Evolutionary conservation across 1,140 invertebrate species (phyloP).

Genomic region (Musca domestica): DNA sequence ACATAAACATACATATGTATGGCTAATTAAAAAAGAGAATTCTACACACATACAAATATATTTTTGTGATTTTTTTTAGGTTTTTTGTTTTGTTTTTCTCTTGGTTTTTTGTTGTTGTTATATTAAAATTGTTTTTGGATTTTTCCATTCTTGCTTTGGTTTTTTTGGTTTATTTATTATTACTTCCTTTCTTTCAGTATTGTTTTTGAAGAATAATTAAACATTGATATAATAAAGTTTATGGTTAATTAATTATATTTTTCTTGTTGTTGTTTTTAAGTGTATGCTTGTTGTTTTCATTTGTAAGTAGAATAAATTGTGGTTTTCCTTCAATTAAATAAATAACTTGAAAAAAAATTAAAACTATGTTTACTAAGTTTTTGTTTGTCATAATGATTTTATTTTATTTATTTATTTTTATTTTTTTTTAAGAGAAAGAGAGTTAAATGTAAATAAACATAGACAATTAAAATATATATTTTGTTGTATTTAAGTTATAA

Average conservation of each 20-base stretch:
- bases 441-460: background rate
- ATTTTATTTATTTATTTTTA: background rate
- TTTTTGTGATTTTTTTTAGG: constrained; percentile 14
- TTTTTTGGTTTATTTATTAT: constrained; percentile 19
- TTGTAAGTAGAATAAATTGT: too few species aligned
- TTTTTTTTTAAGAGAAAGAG: background rate
- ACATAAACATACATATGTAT: constrained; percentile 22
- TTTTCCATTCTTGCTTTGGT: background rate
- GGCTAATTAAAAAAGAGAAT: constrained; percentile 17
- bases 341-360: too few species aligned
- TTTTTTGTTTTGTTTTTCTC: background rate
- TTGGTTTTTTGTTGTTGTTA: constrained; percentile 1
- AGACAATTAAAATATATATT: constrained; percentile 22
- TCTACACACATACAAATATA: constrained; percentile 28
- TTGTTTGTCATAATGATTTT: background rate
- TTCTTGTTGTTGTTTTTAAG: background rate
- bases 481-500: constrained; percentile 11
- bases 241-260: constrained; percentile 27
- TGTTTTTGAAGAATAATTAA: constrained; percentile 19
- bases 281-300: background rate
- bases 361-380: too few species aligned
- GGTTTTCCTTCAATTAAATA: too few species aligned
- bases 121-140: constrained; percentile 11
- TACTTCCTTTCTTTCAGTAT: background rate
- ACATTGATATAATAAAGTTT: constrained; percentile 27